Percentiles rank a stretch among this genome's conserved stretches.
phyloP scores from a whole-genome alignment of 2,113 vertebrate genomes.

The Ramphastos sulfuratus region DNA sequence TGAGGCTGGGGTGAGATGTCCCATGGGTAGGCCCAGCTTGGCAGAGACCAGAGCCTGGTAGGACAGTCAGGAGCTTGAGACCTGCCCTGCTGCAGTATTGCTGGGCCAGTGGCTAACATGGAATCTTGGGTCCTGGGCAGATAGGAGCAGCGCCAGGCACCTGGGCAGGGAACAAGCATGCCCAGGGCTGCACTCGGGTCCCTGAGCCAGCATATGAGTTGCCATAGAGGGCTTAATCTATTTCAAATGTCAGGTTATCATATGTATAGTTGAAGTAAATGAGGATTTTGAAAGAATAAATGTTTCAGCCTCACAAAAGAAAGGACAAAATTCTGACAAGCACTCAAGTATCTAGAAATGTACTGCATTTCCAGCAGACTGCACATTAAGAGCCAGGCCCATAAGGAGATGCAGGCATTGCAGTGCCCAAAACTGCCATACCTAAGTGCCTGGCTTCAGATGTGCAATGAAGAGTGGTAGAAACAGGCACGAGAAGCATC shows the following conservation, averaged over 20 bases:
- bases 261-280: background rate
- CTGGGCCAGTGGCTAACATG: background rate
- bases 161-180: background rate
- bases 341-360: background rate
- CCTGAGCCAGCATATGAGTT: background rate
- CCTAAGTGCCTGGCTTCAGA: background rate
- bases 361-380: background rate
- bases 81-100: accelerated
- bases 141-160: background rate
- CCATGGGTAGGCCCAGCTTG: background rate
- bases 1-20: background rate
- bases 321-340: background rate
- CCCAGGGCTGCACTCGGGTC: accelerated
- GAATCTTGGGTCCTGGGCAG: background rate
- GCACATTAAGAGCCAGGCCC: background rate
- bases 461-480: background rate
- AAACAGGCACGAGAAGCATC: background rate
- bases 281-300: background rate
- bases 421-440: background rate
- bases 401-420: background rate
- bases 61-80: background rate
- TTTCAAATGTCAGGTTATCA: background rate
- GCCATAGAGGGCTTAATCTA: background rate
- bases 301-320: background rate
- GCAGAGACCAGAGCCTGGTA: background rate